Conservation (phyloP, 1,140 invertebrate species). For the Orchestia grillus region DNA sequence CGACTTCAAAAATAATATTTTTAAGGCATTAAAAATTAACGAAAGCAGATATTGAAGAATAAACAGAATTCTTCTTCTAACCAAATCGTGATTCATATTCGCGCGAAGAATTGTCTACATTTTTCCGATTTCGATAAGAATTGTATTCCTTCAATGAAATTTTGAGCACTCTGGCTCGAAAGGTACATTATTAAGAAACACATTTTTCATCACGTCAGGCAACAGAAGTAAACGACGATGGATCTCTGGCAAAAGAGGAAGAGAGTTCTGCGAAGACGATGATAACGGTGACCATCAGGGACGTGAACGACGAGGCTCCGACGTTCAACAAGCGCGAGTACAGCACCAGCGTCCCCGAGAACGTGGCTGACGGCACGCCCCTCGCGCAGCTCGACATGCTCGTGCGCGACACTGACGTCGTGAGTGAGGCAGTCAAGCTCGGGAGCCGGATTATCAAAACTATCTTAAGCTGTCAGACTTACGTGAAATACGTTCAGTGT, state of each 20-base stretch:
- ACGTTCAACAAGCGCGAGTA: slow-evolving; percentile 79
- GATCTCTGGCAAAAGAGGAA: slow-evolving; percentile 75
- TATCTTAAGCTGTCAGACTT: no score
- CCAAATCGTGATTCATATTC: neutral
- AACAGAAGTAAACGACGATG: slow-evolving; percentile 80
- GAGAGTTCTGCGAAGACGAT: slow-evolving; percentile 66
- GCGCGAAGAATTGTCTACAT: neutral
- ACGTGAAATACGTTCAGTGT: no score
- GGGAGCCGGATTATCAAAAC: no score
- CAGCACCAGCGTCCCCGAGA: slow-evolving; percentile 84
- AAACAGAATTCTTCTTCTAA: neutral
- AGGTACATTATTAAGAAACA: neutral
- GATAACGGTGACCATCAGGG: slow-evolving; percentile 86
- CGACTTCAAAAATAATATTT: neutral
- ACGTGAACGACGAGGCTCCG: slow-evolving; percentile 95
- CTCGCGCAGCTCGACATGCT: slow-evolving; percentile 87
- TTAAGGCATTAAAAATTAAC: no score
- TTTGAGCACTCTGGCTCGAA: neutral
- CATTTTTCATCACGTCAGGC: neutral
- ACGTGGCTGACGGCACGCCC: slow-evolving; percentile 84
- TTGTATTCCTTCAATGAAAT: neutral
- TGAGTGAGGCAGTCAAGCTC: slow-evolving; percentile 71
- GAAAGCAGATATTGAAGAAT: neutral
- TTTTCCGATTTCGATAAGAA: neutral
- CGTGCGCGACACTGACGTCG: slow-evolving; percentile 87